Evolutionary conservation across 2,888 invertebrate genomes (phyloP).

Genomic region (Tachina grossa): DNA sequence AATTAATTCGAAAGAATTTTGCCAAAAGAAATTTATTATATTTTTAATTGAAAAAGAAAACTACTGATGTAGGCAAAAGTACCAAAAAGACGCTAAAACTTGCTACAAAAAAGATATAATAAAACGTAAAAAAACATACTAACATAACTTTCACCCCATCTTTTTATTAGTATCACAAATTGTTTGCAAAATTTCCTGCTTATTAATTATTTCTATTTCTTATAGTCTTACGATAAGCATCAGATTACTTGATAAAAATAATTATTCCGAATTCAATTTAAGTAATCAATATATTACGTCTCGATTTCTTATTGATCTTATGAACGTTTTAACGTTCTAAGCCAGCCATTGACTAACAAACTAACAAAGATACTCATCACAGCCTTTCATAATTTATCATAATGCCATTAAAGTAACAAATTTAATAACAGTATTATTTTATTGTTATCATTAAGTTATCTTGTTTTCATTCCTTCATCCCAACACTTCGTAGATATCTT

Average conservation of each 20-base stretch:
- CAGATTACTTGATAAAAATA: conserved; percentile 8
- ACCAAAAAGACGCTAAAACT: no score
- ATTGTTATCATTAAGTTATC: conserved; percentile 51
- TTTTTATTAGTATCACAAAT: neutral
- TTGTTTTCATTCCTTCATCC: neutral
- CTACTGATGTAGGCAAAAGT: no score
- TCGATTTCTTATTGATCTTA: conserved; percentile 18
- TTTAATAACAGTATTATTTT: conserved; percentile 51
- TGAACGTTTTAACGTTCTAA: neutral
- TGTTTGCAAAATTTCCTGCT: no score
- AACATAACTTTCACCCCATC: neutral
- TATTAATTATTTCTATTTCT: neutral
- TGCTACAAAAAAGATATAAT: no score
- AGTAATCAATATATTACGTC: neutral
- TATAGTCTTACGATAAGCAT: neutral
- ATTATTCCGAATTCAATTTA: neutral
- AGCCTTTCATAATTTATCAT: neutral
- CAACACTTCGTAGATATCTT: neutral
- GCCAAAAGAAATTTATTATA: no score
- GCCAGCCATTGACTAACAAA: neutral
- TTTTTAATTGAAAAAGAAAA: no score
- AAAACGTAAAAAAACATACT: neutral
- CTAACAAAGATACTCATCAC: neutral
- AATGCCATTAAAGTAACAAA: conserved; percentile 30
- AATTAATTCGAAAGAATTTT: no score